These are phyloP conservation scores for Fissipunctia ypsillon DNA, from an alignment of 2,888 invertebrate genomes.

Conservation along the genomic window DNA sequence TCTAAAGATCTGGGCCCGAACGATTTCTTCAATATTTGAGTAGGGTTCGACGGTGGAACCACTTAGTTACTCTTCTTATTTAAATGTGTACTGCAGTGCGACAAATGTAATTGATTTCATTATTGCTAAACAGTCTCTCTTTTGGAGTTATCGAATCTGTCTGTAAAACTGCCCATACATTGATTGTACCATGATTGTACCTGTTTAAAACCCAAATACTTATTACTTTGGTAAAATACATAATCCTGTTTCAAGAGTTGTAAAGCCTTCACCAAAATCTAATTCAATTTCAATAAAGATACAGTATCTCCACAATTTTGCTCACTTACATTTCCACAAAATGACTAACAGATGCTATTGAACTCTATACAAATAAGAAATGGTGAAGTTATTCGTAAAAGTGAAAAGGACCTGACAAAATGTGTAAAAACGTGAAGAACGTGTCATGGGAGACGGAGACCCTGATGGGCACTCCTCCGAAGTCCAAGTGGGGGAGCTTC, in stretches of 20 bases:
- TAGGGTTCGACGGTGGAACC: conserved; percentile 31
- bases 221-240: background rate
- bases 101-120: background rate
- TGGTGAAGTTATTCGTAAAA: conserved; percentile 62
- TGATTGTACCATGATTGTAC: background rate
- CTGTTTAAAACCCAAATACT: background rate
- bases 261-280: background rate
- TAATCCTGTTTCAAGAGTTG: background rate
- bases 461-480: conserved; percentile 85
- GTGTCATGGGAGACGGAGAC: conserved; percentile 89
- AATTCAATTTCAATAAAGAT: background rate
- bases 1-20: conserved; percentile 3
- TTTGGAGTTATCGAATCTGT: background rate
- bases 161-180: background rate
- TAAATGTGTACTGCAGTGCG: conserved; percentile 42
- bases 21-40: conserved; percentile 46
- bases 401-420: conserved; percentile 74
- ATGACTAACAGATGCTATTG: conserved; percentile 31
- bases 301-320: background rate
- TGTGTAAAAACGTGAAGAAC: conserved; percentile 86
- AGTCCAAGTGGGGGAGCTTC: conserved; percentile 88
- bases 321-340: conserved; percentile 44
- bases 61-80: conserved; percentile 18
- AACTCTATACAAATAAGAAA: conserved; percentile 45
- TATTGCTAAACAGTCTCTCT: background rate